Percentiles rank a stretch among this genome's conserved stretches.
phyloP scores from a whole-genome alignment of 1,140 invertebrate genomes.

The Aphidius ervi region DNA sequence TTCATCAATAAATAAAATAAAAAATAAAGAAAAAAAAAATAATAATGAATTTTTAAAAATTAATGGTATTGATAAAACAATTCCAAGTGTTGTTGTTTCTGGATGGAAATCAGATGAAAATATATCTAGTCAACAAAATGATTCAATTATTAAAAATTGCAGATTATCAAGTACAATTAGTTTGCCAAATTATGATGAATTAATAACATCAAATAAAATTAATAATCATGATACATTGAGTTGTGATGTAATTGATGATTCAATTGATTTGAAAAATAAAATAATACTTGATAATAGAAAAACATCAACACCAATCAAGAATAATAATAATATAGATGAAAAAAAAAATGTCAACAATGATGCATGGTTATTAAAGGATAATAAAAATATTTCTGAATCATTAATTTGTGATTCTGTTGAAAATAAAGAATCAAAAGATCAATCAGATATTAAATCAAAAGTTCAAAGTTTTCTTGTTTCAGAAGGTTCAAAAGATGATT shows the following conservation, averaged over 20 bases:
- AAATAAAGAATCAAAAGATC: not conserved
- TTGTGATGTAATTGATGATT: slow-evolving; percentile 15
- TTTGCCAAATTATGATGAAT: slow-evolving; percentile 54
- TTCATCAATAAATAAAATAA: slow-evolving; percentile 34
- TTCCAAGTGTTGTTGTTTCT: slow-evolving; percentile 40
- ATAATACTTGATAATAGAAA: slow-evolving; percentile 17
- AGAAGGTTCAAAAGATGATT: not conserved
- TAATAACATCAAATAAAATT: slow-evolving; percentile 21
- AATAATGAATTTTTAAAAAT: slow-evolving; percentile 37
- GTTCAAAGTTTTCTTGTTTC: not conserved
- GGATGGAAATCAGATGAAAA: slow-evolving; percentile 29
- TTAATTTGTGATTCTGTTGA: not conserved
- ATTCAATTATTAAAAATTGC: slow-evolving; percentile 1
- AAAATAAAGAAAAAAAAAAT: slow-evolving; percentile 32
- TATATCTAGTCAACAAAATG: slow-evolving; percentile 17
- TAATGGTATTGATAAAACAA: slow-evolving; percentile 40
- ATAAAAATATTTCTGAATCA: slow-evolving; percentile 12
- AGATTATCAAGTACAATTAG: slow-evolving; percentile 49
- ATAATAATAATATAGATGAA: slow-evolving; percentile 11
- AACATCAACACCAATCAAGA: slow-evolving; percentile 23
- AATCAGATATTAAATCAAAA: not conserved
- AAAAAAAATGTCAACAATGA: slow-evolving; percentile 11
- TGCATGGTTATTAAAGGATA: slow-evolving; percentile 23
- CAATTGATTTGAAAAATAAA: slow-evolving; percentile 14
- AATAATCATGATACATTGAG: not conserved